A percentile compares a stretch with the other conserved stretches of the same genome.
Conservation (phyloP, 2,113 vertebrate genomes). For the Hepsetus odoe region DNA sequence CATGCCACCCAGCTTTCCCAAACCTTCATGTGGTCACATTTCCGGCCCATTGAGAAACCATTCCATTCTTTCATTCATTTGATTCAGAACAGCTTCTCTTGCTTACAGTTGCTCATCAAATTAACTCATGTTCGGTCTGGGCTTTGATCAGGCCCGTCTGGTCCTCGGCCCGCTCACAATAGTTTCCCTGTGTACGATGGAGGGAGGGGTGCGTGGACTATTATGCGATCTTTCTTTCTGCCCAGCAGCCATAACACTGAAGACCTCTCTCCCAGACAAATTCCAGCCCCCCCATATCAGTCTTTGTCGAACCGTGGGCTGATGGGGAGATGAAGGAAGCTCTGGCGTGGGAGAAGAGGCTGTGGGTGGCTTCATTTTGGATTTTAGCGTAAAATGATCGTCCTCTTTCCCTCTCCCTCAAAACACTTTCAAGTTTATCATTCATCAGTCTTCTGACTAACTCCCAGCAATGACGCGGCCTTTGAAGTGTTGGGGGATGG, state of each 20-base stretch:
- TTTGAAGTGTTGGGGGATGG: slow-evolving; percentile 21
- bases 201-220: not conserved
- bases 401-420: not conserved
- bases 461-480: slow-evolving; percentile 5
- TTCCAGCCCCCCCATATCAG: slow-evolving; percentile 24
- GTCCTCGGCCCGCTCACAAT: slow-evolving; percentile 2
- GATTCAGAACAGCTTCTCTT: slow-evolving; percentile 23
- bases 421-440: slow-evolving; percentile 27
- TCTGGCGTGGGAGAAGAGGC: not conserved
- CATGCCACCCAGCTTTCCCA: not conserved
- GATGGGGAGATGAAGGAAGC: slow-evolving; percentile 32
- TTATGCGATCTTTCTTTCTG: slow-evolving; percentile 17
- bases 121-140: not conserved
- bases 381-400: slow-evolving; percentile 19
- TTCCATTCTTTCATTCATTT: not conserved
- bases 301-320: slow-evolving; percentile 11
- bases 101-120: slow-evolving; percentile 18
- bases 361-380: slow-evolving; percentile 46
- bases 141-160: slow-evolving; percentile 31
- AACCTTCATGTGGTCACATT: not conserved
- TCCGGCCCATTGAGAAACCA: not conserved
- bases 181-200: not conserved
- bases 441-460: slow-evolving; percentile 27
- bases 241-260: slow-evolving; percentile 28
- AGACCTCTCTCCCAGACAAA: slow-evolving; percentile 1